A percentile compares a stretch with the other conserved stretches of the same genome.
Conservation (phyloP, 2,888 invertebrate species). For the Oscheius sp. region DNA sequence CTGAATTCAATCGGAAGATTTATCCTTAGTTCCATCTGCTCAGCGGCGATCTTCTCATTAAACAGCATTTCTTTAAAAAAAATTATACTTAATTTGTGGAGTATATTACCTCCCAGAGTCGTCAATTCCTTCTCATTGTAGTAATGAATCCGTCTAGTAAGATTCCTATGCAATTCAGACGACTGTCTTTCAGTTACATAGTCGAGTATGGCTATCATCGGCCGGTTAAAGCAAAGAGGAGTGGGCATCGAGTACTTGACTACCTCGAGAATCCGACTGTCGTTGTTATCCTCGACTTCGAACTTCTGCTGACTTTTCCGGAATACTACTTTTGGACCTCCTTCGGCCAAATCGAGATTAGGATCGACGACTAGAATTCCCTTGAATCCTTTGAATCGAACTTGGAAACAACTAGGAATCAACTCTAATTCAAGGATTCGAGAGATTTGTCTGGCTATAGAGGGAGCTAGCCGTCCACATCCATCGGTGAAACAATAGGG, state of each 20-base stretch:
- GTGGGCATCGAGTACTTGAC: constrained; percentile 66
- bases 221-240: constrained; percentile 69
- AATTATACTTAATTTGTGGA: too few species aligned
- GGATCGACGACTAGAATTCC: constrained; percentile 67
- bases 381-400: constrained; percentile 69
- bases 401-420: constrained; percentile 59
- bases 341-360: constrained; percentile 35
- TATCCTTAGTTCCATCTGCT: constrained; percentile 45
- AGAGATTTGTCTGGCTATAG: constrained; percentile 36
- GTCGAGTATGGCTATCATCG: constrained; percentile 69
- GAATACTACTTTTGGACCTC: constrained; percentile 1
- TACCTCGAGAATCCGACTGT: constrained; percentile 35
- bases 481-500: constrained; percentile 67
- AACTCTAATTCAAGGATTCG: constrained; percentile 38
- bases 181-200: constrained; percentile 55
- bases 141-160: constrained; percentile 45
- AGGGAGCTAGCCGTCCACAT: constrained; percentile 38
- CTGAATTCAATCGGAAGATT: constrained; percentile 54
- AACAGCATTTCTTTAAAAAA: constrained; percentile 53
- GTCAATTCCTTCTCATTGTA: constrained; percentile 50
- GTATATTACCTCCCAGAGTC: constrained; percentile 33
- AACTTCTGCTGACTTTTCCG: constrained; percentile 66
- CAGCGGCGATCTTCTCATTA: constrained; percentile 46
- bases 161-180: constrained; percentile 35
- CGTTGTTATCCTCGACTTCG: constrained; percentile 41